phyloP scores from a whole-genome alignment of 2,797 vertebrate species.

The Cyprinella venusta region DNA sequence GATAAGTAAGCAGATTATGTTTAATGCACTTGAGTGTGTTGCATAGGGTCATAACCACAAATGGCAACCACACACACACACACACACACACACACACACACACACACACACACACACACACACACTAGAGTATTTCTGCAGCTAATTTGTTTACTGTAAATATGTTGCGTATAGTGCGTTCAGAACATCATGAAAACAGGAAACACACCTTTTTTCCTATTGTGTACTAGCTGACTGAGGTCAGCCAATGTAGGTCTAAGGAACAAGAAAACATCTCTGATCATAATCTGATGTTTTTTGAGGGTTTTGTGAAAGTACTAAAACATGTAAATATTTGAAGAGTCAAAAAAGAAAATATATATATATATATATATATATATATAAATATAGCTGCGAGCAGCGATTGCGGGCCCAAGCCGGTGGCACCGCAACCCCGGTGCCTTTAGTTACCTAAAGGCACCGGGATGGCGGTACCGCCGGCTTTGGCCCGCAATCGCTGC shows the following conservation, averaged over 20 bases:
- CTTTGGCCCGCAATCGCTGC: too few relatives aligned
- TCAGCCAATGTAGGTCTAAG: background rate
- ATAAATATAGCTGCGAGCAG: too few relatives aligned
- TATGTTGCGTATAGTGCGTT: background rate
- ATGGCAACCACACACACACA: background rate
- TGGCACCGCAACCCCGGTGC: too few relatives aligned
- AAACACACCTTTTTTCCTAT: background rate
- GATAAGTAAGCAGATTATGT: background rate
- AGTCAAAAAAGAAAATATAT: background rate
- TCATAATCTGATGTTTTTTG: background rate
- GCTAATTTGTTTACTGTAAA: constrained; percentile 21
- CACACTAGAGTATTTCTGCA: constrained; percentile 9
- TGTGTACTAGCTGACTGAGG: background rate
- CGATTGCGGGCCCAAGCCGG: too few relatives aligned
- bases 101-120: background rate
- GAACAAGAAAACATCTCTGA: background rate
- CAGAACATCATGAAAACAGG: constrained; percentile 5
- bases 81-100: background rate
- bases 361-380: too few relatives aligned
- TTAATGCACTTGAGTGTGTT: background rate
- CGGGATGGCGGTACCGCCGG: too few relatives aligned
- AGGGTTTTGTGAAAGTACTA: background rate
- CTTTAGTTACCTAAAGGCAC: too few relatives aligned
- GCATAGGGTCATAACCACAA: background rate
- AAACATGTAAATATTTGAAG: background rate